phyloP scores from a whole-genome alignment of 2,113 vertebrate species.

The Hippocampus zosterae region DNA sequence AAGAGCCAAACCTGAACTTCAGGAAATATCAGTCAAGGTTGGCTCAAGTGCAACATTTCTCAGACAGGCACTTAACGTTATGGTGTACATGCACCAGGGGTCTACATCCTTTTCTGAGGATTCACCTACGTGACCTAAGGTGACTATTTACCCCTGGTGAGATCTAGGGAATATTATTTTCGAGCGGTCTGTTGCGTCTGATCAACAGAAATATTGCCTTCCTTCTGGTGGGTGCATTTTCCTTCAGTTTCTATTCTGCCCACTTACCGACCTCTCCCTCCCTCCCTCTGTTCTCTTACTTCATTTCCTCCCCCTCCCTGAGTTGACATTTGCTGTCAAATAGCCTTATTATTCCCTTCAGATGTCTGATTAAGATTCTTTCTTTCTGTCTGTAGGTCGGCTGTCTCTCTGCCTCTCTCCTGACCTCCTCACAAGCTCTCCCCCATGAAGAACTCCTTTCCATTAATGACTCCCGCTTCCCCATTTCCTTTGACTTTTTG shows the following conservation, averaged over 20 bases:
- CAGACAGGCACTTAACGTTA: constrained; percentile 38
- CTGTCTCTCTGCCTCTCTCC: constrained; percentile 17
- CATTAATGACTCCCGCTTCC: constrained; percentile 30
- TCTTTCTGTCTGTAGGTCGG: constrained; percentile 20
- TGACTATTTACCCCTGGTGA: constrained; percentile 51
- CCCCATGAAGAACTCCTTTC: constrained; percentile 27
- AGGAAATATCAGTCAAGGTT: constrained; percentile 63
- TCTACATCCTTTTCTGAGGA: constrained; percentile 42
- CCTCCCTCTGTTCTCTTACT: constrained; percentile 19
- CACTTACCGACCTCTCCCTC: constrained; percentile 3
- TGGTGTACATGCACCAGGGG: constrained; percentile 34
- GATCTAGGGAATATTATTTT: constrained; percentile 51
- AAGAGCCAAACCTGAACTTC: constrained; percentile 38
- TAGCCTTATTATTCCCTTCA: constrained; percentile 71
- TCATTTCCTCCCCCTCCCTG: constrained; percentile 46
- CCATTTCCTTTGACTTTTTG: constrained; percentile 32
- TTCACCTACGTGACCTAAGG: constrained; percentile 53
- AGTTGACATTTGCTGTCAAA: constrained; percentile 71
- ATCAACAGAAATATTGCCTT: constrained; percentile 50
- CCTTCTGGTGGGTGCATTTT: constrained; percentile 41
- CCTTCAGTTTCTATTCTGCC: constrained; percentile 25
- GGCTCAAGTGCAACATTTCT: constrained; percentile 55
- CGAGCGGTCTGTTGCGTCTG: constrained; percentile 37
- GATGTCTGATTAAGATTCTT: constrained; percentile 67
- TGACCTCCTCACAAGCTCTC: constrained; percentile 18